These are phyloP conservation scores for Paramisgurnus dabryanus DNA, from an alignment of 2,113 vertebrate genomes.

Conservation along the genomic window DNA sequence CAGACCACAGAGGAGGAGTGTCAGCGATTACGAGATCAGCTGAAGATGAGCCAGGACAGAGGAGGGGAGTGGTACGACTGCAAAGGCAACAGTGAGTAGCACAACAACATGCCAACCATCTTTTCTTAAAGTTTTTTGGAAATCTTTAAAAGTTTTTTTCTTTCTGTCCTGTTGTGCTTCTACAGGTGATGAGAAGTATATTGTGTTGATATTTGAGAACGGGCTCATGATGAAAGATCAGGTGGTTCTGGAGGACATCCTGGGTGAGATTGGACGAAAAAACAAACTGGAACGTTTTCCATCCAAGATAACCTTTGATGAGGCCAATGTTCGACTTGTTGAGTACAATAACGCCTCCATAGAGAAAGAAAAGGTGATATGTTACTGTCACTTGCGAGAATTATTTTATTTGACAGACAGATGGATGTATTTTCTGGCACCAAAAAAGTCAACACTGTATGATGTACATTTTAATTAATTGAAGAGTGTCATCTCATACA, in stretches of 20 bases:
- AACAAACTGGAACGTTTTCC: slow-evolving; percentile 86
- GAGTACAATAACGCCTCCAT: slow-evolving; percentile 87
- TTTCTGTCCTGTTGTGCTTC: slow-evolving; percentile 24
- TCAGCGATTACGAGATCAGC: slow-evolving; percentile 80
- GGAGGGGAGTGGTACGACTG: slow-evolving; percentile 87
- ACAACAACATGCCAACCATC: neutral
- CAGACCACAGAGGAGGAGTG: slow-evolving; percentile 83
- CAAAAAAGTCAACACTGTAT: too few species aligned
- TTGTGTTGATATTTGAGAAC: slow-evolving; percentile 95
- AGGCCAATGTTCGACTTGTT: slow-evolving; percentile 92
- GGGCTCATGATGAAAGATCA: slow-evolving; percentile 82
- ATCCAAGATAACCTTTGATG: slow-evolving; percentile 86
- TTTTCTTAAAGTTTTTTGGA: too few species aligned
- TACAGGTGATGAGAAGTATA: slow-evolving; percentile 91
- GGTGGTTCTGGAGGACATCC: slow-evolving; percentile 89
- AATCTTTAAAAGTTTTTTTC: neutral
- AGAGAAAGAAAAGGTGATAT: slow-evolving; percentile 75
- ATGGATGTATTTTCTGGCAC: too few species aligned
- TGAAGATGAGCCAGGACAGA: slow-evolving; percentile 80
- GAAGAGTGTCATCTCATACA: too few species aligned
- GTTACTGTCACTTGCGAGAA: neutral
- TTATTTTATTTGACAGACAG: neutral
- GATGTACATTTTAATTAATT: too few species aligned
- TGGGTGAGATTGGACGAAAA: slow-evolving; percentile 81
- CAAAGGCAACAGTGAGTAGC: slow-evolving; percentile 78